Base-by-base conservation (phyloP, 2,888 invertebrate species). In the Ferdinandea cuprea region DNA sequence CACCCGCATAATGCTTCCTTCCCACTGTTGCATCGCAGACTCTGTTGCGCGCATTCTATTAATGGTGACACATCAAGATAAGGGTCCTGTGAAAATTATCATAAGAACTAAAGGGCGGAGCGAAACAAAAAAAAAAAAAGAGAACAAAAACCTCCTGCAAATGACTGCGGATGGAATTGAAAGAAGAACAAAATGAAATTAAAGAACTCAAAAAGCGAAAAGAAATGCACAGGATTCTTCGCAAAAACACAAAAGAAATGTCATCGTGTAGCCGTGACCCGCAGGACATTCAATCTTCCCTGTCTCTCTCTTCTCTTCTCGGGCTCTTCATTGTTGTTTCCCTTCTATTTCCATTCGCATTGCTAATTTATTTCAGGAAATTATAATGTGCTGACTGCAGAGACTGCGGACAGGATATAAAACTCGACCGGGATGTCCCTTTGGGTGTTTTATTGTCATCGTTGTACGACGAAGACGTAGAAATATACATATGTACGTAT, bases 331-430 rank as follows among this genome's bases (percentile, higher is more conserved):
- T 15, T 48, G 1, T 44, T 54, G 56, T 50, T 78, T 63, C 52
- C 40, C 66, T 73, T 83, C 58, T 61, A 68, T 83, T 73, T 78
- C 68, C 72, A 72, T 78, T 78, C 83, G 83, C 68, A 78, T 78
- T 83, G 78, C 83, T 83, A 83, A 83, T 83, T 83, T 83, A 83
- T 83, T 78, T 83, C 83, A 83, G 83, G 83, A 83, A 83, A 83
- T 83, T 83, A 83, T 83, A 83, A 83, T 83, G 77, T 83, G 83
- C 83, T 83, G 83, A 83, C 83, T 83, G 83, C 83, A 83, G 83
- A 83, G 83, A 83, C 83, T 83, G 83, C 83, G 83, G 83, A 83
- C 83, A 83, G 83, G 83, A 83, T 78, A 78, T 68, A 83, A 77
- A 83, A 72, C 72, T 78, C 77, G 58, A 58, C 66, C 61, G 78